Conservation (phyloP, 2,797 vertebrate genomes). For the Sebastes oblongus region DNA sequence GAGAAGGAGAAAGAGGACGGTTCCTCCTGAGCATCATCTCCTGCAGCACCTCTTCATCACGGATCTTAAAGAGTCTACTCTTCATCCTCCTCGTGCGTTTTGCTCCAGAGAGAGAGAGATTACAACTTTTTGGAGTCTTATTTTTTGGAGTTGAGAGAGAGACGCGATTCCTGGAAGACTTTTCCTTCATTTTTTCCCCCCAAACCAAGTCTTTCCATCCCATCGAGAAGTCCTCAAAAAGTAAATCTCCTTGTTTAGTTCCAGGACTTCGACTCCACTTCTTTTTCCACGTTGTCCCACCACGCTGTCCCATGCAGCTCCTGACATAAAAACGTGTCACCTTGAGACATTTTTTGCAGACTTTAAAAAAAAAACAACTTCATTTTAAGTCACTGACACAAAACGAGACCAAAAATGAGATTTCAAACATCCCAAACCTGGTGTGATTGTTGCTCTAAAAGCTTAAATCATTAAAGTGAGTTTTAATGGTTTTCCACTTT, state of each 20-base stretch:
- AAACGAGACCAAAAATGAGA: conserved; percentile 61
- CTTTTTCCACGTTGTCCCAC: conserved; percentile 68
- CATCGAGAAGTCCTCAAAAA: conserved; percentile 50
- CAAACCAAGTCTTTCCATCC: conserved; percentile 52
- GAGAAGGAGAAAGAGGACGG: conserved; percentile 69
- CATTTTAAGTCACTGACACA: conserved; percentile 28
- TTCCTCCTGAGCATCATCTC: conserved; percentile 67
- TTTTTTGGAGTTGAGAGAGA: conserved; percentile 26
- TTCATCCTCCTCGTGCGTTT: conserved; percentile 19
- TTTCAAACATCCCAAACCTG: conserved; percentile 53
- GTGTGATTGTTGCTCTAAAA: conserved; percentile 23
- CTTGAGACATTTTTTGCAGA: conserved; percentile 15
- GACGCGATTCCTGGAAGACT: conserved; percentile 49
- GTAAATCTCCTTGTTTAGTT: conserved; percentile 35
- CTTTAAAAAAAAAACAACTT: not conserved
- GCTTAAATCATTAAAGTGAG: conserved; percentile 56
- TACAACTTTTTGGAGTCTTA: conserved; percentile 19
- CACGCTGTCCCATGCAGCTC: conserved; percentile 28
- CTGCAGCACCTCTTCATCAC: conserved; percentile 60
- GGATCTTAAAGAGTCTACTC: conserved; percentile 65
- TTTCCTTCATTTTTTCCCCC: conserved; percentile 27
- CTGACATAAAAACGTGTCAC: conserved; percentile 65
- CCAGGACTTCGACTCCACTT: conserved; percentile 44
- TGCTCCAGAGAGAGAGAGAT: conserved; percentile 31
- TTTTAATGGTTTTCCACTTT: conserved; percentile 7